These are phyloP conservation scores for Hystrix cristata DNA, from an alignment of 2,113 vertebrate genomes.

Conservation along the genomic window DNA sequence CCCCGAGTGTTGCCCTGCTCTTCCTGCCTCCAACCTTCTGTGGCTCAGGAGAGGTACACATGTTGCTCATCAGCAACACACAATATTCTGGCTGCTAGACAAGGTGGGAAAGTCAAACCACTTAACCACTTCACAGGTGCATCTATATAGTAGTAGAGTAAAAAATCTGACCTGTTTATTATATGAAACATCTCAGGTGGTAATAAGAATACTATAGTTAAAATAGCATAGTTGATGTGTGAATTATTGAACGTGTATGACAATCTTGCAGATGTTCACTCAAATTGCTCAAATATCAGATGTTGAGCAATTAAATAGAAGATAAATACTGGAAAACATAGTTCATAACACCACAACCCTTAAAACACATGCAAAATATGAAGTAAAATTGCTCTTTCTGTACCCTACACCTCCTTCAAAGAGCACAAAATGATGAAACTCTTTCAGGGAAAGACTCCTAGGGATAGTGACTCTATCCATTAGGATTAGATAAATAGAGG, in stretches of 20 bases:
- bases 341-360: background rate
- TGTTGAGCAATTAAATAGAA: background rate
- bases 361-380: background rate
- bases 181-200: rapidly evolving
- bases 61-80: background rate
- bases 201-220: background rate
- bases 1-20: background rate
- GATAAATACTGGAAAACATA: background rate
- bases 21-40: background rate
- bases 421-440: background rate
- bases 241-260: background rate
- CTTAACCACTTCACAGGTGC: no score
- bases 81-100: background rate
- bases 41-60: background rate
- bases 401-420: background rate
- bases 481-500: background rate
- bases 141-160: background rate
- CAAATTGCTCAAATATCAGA: background rate
- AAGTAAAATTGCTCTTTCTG: background rate
- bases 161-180: background rate
- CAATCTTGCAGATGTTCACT: background rate
- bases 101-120: background rate
- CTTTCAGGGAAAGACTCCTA: background rate
- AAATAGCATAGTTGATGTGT: background rate
- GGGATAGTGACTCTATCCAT: background rate